Conservation (phyloP, 2,888 invertebrate species). For the Fabriciana adippe region DNA sequence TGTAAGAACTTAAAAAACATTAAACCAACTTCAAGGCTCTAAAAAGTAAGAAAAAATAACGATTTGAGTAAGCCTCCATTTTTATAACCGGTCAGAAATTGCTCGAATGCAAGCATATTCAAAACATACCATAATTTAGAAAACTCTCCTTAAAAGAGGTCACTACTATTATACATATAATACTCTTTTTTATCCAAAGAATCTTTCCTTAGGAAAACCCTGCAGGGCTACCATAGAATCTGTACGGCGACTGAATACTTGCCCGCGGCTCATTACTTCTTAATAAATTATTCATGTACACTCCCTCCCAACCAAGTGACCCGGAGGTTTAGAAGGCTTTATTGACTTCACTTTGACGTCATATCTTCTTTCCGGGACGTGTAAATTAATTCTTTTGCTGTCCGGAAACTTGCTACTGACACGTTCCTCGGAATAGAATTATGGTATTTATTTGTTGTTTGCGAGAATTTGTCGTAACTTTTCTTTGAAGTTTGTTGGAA, state of each 20-base stretch:
- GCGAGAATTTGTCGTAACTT: not conserved
- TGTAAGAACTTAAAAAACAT: no score
- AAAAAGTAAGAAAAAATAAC: no score
- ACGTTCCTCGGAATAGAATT: constrained; percentile 18
- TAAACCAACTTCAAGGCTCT: no score
- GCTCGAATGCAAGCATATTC: no score
- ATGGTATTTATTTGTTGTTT: constrained; percentile 17
- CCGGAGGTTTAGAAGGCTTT: constrained; percentile 31
- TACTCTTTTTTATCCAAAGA: constrained; percentile 18
- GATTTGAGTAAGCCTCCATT: no score
- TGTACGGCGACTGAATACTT: constrained; percentile 58
- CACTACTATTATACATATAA: constrained; percentile 12
- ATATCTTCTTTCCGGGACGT: constrained; percentile 23
- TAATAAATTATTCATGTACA: constrained; percentile 73
- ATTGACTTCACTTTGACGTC: constrained; percentile 35
- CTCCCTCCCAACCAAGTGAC: constrained; percentile 46
- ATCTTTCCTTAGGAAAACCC: constrained; percentile 28
- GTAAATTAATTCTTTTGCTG: constrained; percentile 24
- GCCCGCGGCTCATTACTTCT: constrained; percentile 74
- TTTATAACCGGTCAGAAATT: no score
- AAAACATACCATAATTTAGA: no score
- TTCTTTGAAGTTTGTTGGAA: not conserved
- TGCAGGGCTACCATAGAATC: constrained; percentile 49
- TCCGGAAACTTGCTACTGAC: constrained; percentile 7
- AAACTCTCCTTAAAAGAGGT: no score